These are phyloP conservation scores for Neomonachus schauinslandi DNA, from an alignment of 2,113 vertebrate genomes.

Conservation along the genomic window DNA sequence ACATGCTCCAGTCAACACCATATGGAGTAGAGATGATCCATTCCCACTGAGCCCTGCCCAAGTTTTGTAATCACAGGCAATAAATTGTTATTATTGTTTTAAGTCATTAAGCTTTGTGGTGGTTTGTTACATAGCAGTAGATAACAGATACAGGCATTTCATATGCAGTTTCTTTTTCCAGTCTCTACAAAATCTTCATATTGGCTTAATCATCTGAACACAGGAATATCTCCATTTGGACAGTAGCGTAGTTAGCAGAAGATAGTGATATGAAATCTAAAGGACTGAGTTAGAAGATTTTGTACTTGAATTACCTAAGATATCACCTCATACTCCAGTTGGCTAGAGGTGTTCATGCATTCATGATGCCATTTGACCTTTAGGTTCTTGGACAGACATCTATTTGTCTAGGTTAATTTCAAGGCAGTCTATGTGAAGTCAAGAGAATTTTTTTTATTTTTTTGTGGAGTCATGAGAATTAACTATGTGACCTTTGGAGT, in stretches of 20 bases:
- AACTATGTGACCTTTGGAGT: conserved; percentile 72
- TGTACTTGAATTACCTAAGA: not conserved
- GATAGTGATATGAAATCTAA: too few relatives aligned
- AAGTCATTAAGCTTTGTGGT: not conserved
- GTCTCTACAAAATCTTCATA: not conserved
- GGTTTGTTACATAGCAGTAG: not conserved
- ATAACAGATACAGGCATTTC: not conserved
- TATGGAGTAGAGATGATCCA: not conserved
- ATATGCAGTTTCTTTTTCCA: not conserved
- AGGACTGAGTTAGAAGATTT: too few relatives aligned
- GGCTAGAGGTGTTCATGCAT: conserved; percentile 26
- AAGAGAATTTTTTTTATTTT: too few relatives aligned
- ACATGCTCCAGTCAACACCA: fast-evolving
- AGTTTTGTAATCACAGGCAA: not conserved
- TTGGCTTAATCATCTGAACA: too few relatives aligned
- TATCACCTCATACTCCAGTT: not conserved
- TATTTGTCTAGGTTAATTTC: conserved; percentile 75
- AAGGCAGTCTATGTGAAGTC: conserved; percentile 35
- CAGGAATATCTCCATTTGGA: too few relatives aligned
- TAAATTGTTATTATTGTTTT: not conserved
- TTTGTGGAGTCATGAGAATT: conserved; percentile 61
- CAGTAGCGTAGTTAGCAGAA: too few relatives aligned
- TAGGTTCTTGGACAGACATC: conserved; percentile 45
- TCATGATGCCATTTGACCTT: conserved; percentile 60
- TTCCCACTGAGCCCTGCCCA: not conserved